Conservation (phyloP, 2,113 vertebrate species). For the Oxyruncus cristatus region DNA sequence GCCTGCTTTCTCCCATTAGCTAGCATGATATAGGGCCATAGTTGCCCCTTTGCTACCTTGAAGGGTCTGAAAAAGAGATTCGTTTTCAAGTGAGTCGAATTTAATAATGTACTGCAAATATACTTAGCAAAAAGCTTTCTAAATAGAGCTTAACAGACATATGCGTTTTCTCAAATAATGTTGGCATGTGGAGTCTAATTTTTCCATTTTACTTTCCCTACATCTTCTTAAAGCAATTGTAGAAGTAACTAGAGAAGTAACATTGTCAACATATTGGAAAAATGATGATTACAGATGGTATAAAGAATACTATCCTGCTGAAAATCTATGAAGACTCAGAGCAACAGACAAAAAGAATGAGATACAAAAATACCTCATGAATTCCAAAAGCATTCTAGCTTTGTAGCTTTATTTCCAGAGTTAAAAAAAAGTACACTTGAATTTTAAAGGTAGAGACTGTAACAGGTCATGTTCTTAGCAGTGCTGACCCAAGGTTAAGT, state of each 20-base stretch:
- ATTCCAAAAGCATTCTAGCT: not conserved
- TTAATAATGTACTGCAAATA: not conserved
- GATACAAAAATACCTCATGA: not conserved
- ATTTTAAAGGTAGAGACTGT: not conserved
- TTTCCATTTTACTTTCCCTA: not conserved
- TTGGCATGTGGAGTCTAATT: slow-evolving; percentile 1
- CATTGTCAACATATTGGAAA: not conserved
- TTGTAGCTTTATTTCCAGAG: not conserved
- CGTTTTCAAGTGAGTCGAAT: not conserved
- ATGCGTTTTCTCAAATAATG: not conserved
- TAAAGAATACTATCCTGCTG: not conserved
- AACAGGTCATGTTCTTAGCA: not conserved
- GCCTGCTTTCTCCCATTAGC: not conserved
- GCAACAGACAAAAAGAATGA: not conserved
- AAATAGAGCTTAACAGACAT: not conserved
- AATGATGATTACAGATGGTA: slow-evolving; percentile 11
- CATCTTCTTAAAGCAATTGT: not conserved
- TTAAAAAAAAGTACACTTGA: not conserved
- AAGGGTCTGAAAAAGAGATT: not conserved
- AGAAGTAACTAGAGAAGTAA: not conserved
- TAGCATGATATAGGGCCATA: not conserved
- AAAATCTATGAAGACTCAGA: not conserved
- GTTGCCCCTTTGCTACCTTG: not conserved
- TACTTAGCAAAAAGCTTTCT: not conserved
- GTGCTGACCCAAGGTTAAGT: not conserved